Evolutionary conservation across 2,113 vertebrate genomes (phyloP).

Genomic region (Hoplias malabaricus): DNA sequence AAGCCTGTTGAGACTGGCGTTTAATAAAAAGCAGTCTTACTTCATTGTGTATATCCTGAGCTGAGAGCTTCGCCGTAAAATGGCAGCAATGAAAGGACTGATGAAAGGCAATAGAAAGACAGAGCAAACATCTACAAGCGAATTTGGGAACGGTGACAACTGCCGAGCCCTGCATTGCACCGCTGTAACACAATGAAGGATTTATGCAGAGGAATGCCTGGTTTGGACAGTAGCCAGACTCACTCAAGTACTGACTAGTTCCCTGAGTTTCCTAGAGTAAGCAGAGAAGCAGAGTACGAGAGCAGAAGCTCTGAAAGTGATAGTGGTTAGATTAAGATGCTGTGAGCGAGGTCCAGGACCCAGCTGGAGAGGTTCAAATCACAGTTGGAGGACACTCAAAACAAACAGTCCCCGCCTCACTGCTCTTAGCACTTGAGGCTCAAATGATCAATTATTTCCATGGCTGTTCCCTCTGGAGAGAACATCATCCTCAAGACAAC

Average conservation of each 20-base stretch:
- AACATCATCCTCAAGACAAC: not conserved
- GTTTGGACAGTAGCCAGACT: slow-evolving; percentile 44
- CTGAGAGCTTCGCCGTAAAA: not conserved
- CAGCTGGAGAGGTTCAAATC: not conserved
- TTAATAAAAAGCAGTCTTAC: not conserved
- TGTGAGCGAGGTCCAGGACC: not conserved
- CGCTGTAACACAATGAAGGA: slow-evolving; percentile 45
- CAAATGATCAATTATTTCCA: not conserved
- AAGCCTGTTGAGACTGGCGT: not conserved
- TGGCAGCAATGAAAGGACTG: slow-evolving; percentile 10
- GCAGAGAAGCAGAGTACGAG: slow-evolving; percentile 22
- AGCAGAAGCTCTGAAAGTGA: slow-evolving; percentile 15
- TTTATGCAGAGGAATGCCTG: slow-evolving; percentile 51
- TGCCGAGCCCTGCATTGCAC: slow-evolving; percentile 38
- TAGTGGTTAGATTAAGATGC: not conserved
- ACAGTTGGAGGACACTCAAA: not conserved
- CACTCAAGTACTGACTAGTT: slow-evolving; percentile 48
- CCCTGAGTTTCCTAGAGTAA: slow-evolving; percentile 22
- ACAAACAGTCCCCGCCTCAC: not conserved
- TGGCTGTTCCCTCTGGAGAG: not conserved
- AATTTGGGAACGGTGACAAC: slow-evolving; percentile 26
- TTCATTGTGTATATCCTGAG: not conserved
- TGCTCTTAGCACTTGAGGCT: not conserved
- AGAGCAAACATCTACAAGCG: slow-evolving; percentile 10
- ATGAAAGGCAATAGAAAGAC: slow-evolving; percentile 32